phyloP scores from a whole-genome alignment of 2,888 invertebrate species.

The Axea sp. region DNA sequence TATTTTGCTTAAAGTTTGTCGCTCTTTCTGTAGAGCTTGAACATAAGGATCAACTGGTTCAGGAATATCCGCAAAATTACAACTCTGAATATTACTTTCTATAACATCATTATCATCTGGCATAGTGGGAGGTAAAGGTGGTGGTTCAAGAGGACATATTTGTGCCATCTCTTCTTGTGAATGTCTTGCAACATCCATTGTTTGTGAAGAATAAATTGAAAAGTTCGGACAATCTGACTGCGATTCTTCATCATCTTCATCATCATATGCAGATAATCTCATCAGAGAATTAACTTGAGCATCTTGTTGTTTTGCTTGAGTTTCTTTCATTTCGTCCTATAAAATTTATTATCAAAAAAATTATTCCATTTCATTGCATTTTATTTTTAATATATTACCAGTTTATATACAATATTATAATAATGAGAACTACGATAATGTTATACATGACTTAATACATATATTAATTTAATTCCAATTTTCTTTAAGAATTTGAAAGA shows the following conservation, averaged over 20 bases:
- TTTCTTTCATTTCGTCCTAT: conserved; percentile 17
- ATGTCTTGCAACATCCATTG: conserved; percentile 86
- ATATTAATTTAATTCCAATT: too few relatives aligned
- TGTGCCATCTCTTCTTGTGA: conserved; percentile 78
- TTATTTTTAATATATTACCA: too few relatives aligned
- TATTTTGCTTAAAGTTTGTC: conserved; percentile 73
- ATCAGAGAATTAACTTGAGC: conserved; percentile 58
- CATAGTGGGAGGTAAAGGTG: conserved; percentile 62
- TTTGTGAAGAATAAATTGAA: conserved; percentile 90
- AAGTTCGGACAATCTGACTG: conserved; percentile 91
- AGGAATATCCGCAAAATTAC: conserved; percentile 74
- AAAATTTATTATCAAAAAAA: not conserved
- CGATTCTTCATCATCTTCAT: conserved; percentile 81
- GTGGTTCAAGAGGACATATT: conserved; percentile 71
- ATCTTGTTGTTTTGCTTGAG: not conserved
- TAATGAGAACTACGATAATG: too few relatives aligned
- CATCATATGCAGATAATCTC: conserved; percentile 74
- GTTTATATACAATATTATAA: too few relatives aligned
- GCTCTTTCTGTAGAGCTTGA: conserved; percentile 74
- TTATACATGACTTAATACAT: too few relatives aligned
- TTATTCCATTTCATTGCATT: too few relatives aligned
- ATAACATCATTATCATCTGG: conserved; percentile 72
- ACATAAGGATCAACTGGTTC: conserved; percentile 75
- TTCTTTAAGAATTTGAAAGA: too few relatives aligned
- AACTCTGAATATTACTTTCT: conserved; percentile 73